phyloP scores from a whole-genome alignment of 2,888 invertebrate genomes.

The Agriopis marginaria region DNA sequence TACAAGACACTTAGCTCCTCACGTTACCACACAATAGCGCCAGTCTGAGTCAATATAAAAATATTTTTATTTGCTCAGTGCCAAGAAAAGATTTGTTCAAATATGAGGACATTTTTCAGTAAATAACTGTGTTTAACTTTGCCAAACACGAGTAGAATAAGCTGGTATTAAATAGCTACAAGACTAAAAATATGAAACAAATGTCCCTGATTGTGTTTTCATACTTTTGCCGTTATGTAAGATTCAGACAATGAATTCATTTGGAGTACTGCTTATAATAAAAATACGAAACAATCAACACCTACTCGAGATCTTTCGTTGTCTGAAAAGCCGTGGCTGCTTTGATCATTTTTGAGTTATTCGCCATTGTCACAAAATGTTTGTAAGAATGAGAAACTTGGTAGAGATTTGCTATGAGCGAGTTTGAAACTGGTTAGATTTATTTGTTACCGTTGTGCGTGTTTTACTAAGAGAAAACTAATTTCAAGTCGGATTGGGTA shows the following conservation, averaged over 20 bases:
- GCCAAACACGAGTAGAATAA: constrained; percentile 43
- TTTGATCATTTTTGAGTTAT: constrained; percentile 48
- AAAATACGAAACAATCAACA: constrained; percentile 38
- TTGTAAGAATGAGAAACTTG: constrained; percentile 36
- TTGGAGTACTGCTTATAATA: constrained; percentile 27
- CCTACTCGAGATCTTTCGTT: constrained; percentile 33
- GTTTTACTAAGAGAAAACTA: constrained; percentile 50
- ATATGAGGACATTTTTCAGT: constrained; percentile 60
- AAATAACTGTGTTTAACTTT: constrained; percentile 57
- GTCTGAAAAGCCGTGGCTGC: constrained; percentile 31
- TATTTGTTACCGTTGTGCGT: constrained; percentile 59
- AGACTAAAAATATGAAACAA: constrained; percentile 20
- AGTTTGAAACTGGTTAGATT: constrained; percentile 63
- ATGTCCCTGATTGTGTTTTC: constrained; percentile 4
- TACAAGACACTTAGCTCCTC: constrained; percentile 50
- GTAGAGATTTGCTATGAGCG: constrained; percentile 55
- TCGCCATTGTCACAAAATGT: constrained; percentile 31
- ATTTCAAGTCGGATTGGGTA: constrained; percentile 51
- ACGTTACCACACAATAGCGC: constrained; percentile 64
- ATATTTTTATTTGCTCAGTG: constrained; percentile 66
- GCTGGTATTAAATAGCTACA: constrained; percentile 38
- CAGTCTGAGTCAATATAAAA: constrained; percentile 65
- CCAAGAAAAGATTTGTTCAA: constrained; percentile 62
- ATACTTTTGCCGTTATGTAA: constrained; percentile 17
- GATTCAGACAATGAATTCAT: constrained; percentile 31